Conservation (phyloP, 2,888 invertebrate genomes). For the Drosophila cognata region DNA sequence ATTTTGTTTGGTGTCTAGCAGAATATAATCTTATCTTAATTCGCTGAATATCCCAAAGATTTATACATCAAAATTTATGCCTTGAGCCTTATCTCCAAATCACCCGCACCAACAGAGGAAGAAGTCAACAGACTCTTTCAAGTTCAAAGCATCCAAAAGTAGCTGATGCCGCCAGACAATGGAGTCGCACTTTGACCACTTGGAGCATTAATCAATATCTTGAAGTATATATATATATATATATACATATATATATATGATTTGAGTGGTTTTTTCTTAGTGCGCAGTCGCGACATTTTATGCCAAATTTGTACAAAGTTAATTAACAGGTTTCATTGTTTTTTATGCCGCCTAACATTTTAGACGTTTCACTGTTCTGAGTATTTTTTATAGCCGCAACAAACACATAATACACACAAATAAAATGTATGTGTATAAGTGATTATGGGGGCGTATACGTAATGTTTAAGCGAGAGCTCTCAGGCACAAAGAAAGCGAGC, state of each 20-base stretch:
- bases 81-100: not conserved
- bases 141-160: slow-evolving; percentile 56
- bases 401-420: slow-evolving; percentile 12
- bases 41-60: slow-evolving; percentile 1
- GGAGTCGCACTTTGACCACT: slow-evolving; percentile 38
- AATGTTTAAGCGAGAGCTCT: slow-evolving; percentile 47
- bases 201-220: slow-evolving; percentile 69
- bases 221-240: slow-evolving; percentile 16
- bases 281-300: slow-evolving; percentile 60
- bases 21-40: slow-evolving; percentile 8
- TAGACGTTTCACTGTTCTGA: slow-evolving; percentile 35
- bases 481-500: slow-evolving; percentile 60
- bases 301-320: slow-evolving; percentile 74
- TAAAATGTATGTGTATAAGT: not conserved
- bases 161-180: slow-evolving; percentile 30
- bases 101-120: slow-evolving; percentile 3
- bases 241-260: not conserved
- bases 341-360: slow-evolving; percentile 27
- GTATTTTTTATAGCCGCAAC: slow-evolving; percentile 45
- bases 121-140: slow-evolving; percentile 71
- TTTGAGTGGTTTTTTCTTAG: slow-evolving; percentile 31
- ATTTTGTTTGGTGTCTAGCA: not conserved
- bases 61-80: slow-evolving; percentile 4
- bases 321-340: slow-evolving; percentile 78
- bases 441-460: slow-evolving; percentile 72